Conservation (phyloP, 2,888 invertebrate genomes). For the Pilophorus perplexus region DNA sequence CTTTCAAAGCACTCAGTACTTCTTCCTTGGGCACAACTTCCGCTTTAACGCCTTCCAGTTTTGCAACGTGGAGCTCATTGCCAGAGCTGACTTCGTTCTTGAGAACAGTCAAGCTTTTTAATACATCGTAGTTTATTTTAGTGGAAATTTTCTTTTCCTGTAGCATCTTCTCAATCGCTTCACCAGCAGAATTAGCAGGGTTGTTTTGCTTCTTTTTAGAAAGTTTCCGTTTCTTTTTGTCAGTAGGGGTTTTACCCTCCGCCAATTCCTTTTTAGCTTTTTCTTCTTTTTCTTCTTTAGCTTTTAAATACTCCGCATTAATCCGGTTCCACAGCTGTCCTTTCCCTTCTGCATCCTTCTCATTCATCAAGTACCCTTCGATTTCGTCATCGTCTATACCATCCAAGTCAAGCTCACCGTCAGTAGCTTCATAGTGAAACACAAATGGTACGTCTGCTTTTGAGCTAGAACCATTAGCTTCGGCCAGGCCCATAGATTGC, state of each 20-base stretch:
- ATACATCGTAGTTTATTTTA: conserved; percentile 96
- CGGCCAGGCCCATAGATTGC: conserved; percentile 69
- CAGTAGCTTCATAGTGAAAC: conserved; percentile 44
- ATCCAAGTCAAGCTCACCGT: conserved; percentile 65
- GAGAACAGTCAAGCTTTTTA: conserved; percentile 69
- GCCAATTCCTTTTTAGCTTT: conserved; percentile 74
- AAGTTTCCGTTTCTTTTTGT: conserved; percentile 69
- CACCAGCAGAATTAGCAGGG: conserved; percentile 57
- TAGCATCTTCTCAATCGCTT: conserved; percentile 94
- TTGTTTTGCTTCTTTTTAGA: conserved; percentile 47
- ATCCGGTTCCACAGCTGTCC: conserved; percentile 81
- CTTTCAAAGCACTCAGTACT: conserved; percentile 34
- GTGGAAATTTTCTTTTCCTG: conserved; percentile 92
- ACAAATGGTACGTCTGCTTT: conserved; percentile 23
- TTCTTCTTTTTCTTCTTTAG: conserved; percentile 84
- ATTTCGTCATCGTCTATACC: conserved; percentile 88
- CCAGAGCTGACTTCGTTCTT: conserved; percentile 36
- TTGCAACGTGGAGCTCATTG: background rate
- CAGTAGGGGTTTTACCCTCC: conserved; percentile 73
- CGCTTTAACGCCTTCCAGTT: conserved; percentile 39
- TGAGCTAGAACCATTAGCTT: conserved; percentile 16
- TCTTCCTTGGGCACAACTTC: conserved; percentile 44
- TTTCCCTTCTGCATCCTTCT: conserved; percentile 78
- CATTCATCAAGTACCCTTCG: conserved; percentile 77
- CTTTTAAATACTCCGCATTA: conserved; percentile 82